phyloP scores from a whole-genome alignment of 2,797 vertebrate species.

The Syngnathus rostellatus region DNA sequence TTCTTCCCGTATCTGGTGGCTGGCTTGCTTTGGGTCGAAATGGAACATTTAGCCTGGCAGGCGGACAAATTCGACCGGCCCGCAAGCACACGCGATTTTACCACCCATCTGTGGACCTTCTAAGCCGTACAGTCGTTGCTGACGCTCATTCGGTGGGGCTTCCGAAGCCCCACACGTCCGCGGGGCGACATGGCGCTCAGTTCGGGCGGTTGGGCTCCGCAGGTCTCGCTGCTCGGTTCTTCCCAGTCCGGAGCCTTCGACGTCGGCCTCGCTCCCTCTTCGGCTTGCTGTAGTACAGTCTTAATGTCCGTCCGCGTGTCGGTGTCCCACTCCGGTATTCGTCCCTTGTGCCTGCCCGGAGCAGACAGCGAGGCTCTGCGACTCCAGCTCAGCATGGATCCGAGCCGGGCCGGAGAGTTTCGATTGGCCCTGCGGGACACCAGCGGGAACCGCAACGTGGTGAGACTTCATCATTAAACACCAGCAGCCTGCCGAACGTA shows the following conservation, averaged over 20 bases:
- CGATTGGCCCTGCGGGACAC: conserved; percentile 70
- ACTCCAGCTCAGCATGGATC: conserved; percentile 80
- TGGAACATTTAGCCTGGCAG: conserved; percentile 33
- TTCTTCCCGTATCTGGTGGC: conserved; percentile 22
- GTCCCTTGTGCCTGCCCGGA: conserved; percentile 58
- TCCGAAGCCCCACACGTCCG: conserved; percentile 10
- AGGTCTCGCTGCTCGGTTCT: conserved; percentile 45
- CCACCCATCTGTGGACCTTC: conserved; percentile 21
- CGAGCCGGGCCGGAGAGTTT: conserved; percentile 76
- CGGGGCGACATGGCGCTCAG: conserved; percentile 57
- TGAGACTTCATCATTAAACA: conserved; percentile 29
- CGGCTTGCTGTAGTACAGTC: conserved; percentile 64
- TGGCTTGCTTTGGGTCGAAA: conserved; percentile 26
- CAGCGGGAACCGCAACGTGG: conserved; percentile 66
- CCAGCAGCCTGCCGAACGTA: too few relatives aligned
- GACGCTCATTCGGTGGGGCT: conserved; percentile 23
- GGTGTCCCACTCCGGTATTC: conserved; percentile 69
- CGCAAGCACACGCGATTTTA: conserved; percentile 27
- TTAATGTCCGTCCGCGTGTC: conserved; percentile 78
- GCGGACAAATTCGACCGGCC: conserved; percentile 19
- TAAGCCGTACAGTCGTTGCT: conserved; percentile 23
- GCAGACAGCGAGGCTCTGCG: conserved; percentile 68
- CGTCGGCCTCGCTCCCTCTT: conserved; percentile 27
- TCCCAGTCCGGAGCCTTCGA: conserved; percentile 50
- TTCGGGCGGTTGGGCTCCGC: conserved; percentile 60